A percentile compares a stretch with the other conserved stretches of the same genome.
Evolutionary conservation across 2,888 invertebrate species (phyloP).

Genomic region (Campoplex nolae): DNA sequence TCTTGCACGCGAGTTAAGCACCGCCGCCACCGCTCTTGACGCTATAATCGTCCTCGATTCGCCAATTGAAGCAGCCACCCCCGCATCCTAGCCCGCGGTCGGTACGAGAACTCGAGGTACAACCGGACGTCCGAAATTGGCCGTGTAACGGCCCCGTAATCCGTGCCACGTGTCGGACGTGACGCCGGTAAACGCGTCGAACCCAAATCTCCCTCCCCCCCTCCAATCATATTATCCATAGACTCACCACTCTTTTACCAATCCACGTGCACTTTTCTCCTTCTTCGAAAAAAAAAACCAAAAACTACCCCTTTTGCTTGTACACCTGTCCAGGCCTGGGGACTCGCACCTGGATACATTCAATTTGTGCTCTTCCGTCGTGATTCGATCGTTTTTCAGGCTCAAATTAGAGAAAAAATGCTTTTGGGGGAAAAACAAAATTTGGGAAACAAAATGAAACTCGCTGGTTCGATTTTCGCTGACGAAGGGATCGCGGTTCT

Average conservation of each 20-base stretch:
- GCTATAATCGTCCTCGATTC: conserved; percentile 65
- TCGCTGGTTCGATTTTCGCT: no score
- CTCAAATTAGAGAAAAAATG: no score
- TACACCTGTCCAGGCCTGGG: not conserved
- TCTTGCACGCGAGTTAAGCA: not conserved
- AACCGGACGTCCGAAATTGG: conserved; percentile 81
- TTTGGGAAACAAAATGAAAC: no score
- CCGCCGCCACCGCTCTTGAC: conserved; percentile 13
- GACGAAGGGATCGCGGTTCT: no score
- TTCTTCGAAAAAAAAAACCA: conserved; percentile 4
- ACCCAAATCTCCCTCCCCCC: conserved; percentile 24
- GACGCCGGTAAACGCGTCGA: conserved; percentile 61
- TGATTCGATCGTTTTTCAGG: conserved; percentile 24
- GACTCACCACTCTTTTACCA: not conserved
- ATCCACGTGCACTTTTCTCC: conserved; percentile 33
- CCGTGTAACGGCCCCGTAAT: conserved; percentile 81
- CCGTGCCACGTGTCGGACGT: conserved; percentile 81
- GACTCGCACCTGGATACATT: conserved; percentile 44
- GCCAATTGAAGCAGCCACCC: conserved; percentile 65
- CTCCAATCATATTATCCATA: conserved; percentile 17
- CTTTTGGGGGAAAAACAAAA: no score
- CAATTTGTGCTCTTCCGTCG: conserved; percentile 41
- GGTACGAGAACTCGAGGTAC: conserved; percentile 49
- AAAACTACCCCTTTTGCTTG: not conserved
- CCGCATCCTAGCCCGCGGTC: conserved; percentile 44